These are phyloP conservation scores for Bergia puertoricense DNA, from an alignment of 92 coral and sea anemone genomes.

Conservation along the genomic window DNA sequence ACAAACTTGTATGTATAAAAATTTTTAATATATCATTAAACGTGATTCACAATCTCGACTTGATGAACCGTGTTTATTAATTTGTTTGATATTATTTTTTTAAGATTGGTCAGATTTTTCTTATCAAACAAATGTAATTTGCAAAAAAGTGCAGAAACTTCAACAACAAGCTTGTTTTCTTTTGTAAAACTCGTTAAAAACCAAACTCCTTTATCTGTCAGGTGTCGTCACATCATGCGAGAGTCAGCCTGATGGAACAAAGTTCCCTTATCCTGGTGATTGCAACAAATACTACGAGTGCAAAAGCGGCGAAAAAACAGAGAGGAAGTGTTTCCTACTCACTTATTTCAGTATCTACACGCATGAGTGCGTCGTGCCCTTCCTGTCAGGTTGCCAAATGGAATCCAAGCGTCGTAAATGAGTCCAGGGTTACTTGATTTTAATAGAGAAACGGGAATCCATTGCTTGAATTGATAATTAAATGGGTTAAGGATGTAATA, in stretches of 20 bases:
- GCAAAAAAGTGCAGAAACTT: neutral
- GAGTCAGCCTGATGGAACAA: neutral
- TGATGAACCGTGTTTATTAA: neutral
- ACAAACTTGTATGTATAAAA: conserved; percentile 15
- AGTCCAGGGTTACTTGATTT: neutral
- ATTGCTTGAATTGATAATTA: too few relatives aligned
- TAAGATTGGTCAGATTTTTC: too few relatives aligned
- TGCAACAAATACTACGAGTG: neutral
- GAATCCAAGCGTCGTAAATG: neutral
- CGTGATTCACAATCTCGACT: too few relatives aligned
- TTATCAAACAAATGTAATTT: neutral
- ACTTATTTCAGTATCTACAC: conserved; percentile 8
- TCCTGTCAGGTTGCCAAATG: neutral
- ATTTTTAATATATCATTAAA: too few relatives aligned
- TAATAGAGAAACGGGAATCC: too few relatives aligned
- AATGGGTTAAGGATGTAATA: too few relatives aligned
- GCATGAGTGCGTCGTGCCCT: neutral
- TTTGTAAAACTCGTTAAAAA: neutral
- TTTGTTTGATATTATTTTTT: neutral
- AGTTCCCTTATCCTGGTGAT: conserved; percentile 14
- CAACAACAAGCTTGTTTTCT: neutral
- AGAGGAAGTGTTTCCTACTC: too few relatives aligned
- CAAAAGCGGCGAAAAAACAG: neutral
- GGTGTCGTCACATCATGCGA: conserved; percentile 2
- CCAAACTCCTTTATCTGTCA: neutral